Base-by-base conservation (phyloP, 2,888 invertebrate genomes). In the Mythimna albipuncta region DNA sequence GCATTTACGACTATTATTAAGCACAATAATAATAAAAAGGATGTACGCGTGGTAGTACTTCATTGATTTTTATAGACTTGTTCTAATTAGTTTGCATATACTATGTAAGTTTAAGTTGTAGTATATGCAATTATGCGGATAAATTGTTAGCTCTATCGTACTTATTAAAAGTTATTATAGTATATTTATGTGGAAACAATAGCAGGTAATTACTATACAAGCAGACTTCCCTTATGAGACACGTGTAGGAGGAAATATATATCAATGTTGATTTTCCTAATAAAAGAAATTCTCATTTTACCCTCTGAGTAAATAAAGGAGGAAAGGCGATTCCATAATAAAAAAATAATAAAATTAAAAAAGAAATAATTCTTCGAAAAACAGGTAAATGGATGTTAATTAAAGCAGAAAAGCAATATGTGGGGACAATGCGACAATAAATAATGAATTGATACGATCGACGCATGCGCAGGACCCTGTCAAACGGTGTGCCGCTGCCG, bases 401-500 rank as follows among this genome's bases (percentile, higher is more conserved):
- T 90, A 89, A 88, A 87, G 81, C 82, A 81, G 82, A 83, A 81
- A 80, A 82, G 82, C 86, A 85, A 83, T 81, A 83, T 79, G 82
- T 81, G 82, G 66, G 78, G 79, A 92, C 91, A 92, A 92, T 92
- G 87, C 89, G 85, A 79, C 88, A 82, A 89, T 92, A 92, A 92
- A 92, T 92, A 89, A 89, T 84, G 82, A 57, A 64, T 70, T 65
- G 89, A 85, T 85, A 87, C 82, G 87, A 92, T 91, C 91, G 88
- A 83, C 88, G 88, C 89, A 89, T 87, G 89, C 90, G 86, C 87
- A 84, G 88, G 85, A 85, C 88, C 85, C 81, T 75, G 85, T 84
- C 87, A 83, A 79, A 82, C 82, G 80, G 74, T 81, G 84, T 78
- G 72, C 82, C 82, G 76, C 69, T 78, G 72, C 82, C 82, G 76